phyloP scores from a whole-genome alignment of 2,797 vertebrate genomes.

The Cirrhinus mrigala region DNA sequence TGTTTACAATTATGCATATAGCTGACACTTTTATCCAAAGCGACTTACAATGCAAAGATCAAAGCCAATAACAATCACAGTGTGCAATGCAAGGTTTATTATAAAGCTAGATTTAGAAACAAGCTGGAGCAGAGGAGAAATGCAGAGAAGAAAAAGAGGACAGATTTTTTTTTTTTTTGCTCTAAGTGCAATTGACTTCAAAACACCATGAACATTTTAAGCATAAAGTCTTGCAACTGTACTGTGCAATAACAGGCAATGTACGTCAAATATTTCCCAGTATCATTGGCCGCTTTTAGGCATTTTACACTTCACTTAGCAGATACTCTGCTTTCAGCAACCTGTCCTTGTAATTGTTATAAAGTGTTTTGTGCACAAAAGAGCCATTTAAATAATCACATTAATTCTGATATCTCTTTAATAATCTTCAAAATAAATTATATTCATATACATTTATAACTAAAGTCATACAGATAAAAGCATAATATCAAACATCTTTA shows the following conservation, averaged over 20 bases:
- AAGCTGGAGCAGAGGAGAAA: neutral
- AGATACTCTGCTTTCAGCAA: neutral
- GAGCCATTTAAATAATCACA: constrained; percentile 5
- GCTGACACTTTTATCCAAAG: neutral
- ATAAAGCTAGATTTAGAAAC: neutral
- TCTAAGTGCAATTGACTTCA: neutral
- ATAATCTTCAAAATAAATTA: constrained; percentile 62
- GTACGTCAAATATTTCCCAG: neutral
- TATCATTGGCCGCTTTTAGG: neutral
- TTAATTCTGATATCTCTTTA: constrained; percentile 36
- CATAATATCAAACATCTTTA: constrained; percentile 43
- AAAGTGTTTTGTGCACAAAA: neutral
- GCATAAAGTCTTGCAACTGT: neutral
- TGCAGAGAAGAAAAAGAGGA: neutral
- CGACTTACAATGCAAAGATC: neutral
- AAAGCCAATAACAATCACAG: neutral
- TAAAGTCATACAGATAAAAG: constrained; percentile 50
- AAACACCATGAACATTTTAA: neutral
- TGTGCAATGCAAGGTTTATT: neutral
- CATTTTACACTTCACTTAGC: neutral
- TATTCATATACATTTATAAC: constrained; percentile 59
- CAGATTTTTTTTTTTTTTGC: no score
- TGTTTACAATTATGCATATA: neutral
- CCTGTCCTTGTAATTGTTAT: neutral
- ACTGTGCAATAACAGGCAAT: neutral